Evolutionary conservation across 1,140 invertebrate genomes (phyloP), one percentile per base, ranked within the genome.

Genomic region (Diorhabda elongata): DNA sequence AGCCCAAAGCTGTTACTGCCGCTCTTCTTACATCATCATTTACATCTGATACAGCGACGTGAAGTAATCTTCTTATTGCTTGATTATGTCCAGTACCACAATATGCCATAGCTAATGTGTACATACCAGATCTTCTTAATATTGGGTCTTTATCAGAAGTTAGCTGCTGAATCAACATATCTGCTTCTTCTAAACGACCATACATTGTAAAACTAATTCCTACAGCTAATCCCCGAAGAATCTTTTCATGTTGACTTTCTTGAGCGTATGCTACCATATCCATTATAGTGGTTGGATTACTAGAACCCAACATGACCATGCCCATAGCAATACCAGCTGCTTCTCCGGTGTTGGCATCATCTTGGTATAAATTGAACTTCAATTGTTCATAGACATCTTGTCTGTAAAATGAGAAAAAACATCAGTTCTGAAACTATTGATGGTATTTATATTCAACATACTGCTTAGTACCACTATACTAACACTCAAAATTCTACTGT

Each of bases 191-290:
- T 71, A 98, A 84, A 11, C 95, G 88, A 8, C 96, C 97, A 81
- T 98, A 99, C 93, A 98, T 98, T 1, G 95, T 95, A 61, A 99
- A 89, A 2, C 97, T 90, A 71, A 99, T 98, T 64, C 97, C 96
- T 1, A 98, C 91, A 6, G 97, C 96, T 61, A 99, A 82, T 58
- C 97, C 97, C 60, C 97, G 87, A 42, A 98, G 85, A 77, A 99
- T 99, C 83, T 99, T 99, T 80, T 99, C 98, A 80, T 99, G 98
- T 77, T 98, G 96, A 6, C 96, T 98, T 79, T 98, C 96, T 73
- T 85, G 84, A 0, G 83, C 83, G 75, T 85, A 85, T 67, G 90
- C 88, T 45, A 98, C 92, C 96, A 98, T 98, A 79, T 98, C 97
- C 82, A 95, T 90, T 70, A 98, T 94, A 4, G 93, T 93, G 68